Conservation (phyloP, 1,140 invertebrate genomes). For the Drosophila kohkoa region DNA sequence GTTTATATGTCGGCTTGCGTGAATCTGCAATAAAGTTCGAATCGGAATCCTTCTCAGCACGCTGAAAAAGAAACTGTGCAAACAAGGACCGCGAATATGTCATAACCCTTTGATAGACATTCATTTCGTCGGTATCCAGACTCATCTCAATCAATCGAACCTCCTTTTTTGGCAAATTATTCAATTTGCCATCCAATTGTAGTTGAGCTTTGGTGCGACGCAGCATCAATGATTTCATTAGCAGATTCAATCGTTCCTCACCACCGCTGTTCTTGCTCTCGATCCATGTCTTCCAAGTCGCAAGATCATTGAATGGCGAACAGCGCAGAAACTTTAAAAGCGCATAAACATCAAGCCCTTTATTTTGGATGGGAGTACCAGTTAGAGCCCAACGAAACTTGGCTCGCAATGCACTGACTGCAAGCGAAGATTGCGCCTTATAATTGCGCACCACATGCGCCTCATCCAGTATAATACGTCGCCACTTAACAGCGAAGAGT, state of each 20-base stretch:
- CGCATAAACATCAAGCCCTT: constrained; percentile 94
- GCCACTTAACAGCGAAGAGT: constrained; percentile 87
- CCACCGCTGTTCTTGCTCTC: constrained; percentile 89
- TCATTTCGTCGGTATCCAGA: constrained; percentile 90
- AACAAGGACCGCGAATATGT: constrained; percentile 90
- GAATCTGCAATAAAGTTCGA: constrained; percentile 54
- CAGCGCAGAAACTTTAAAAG: constrained; percentile 94
- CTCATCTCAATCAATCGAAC: constrained; percentile 87
- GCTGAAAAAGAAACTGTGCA: constrained; percentile 90
- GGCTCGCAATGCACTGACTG: constrained; percentile 88
- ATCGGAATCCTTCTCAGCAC: constrained; percentile 88
- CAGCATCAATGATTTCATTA: constrained; percentile 93
- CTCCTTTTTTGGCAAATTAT: constrained; percentile 89
- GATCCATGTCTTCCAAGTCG: constrained; percentile 90
- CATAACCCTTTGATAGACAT: constrained; percentile 91
- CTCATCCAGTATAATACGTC: constrained; percentile 96
- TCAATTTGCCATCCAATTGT: constrained; percentile 86
- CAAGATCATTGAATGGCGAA: constrained; percentile 94
- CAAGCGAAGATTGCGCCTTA: constrained; percentile 90
- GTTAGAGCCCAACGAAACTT: constrained; percentile 93
- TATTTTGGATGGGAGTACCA: constrained; percentile 98
- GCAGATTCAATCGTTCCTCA: constrained; percentile 89
- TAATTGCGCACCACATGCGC: constrained; percentile 96
- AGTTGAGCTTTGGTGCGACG: constrained; percentile 93
- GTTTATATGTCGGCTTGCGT: constrained; percentile 65